Conservation (phyloP, 2,113 vertebrate genomes). For the Anhinga anhinga region DNA sequence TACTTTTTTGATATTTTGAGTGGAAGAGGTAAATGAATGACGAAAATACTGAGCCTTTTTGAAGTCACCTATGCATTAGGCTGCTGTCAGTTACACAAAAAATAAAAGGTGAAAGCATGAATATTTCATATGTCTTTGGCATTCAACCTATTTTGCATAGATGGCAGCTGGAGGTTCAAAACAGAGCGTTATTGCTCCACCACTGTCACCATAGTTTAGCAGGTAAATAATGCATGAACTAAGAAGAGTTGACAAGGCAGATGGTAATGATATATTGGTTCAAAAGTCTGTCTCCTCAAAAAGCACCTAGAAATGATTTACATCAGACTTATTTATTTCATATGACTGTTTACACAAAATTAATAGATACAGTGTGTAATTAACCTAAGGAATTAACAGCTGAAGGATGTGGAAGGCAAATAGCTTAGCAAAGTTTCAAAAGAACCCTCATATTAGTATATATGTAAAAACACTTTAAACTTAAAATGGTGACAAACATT, state of each 20-base stretch:
- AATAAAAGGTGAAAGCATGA: background rate
- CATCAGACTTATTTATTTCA: background rate
- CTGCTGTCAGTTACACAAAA: background rate
- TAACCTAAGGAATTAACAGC: background rate
- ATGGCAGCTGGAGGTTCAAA: slow-evolving; percentile 47
- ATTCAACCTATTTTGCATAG: slow-evolving; percentile 43
- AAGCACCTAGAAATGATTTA: background rate
- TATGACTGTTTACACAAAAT: background rate
- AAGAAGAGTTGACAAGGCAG: slow-evolving; percentile 45
- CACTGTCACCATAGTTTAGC: slow-evolving; percentile 18
- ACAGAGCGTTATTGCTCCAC: background rate
- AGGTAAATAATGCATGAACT: slow-evolving; percentile 63
- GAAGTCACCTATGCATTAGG: background rate
- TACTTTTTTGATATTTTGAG: background rate
- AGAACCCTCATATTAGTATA: too few species aligned
- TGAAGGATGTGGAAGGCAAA: background rate
- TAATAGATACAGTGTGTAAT: background rate
- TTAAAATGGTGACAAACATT: background rate
- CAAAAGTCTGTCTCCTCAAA: background rate
- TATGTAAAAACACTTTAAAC: background rate
- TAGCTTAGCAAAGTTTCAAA: background rate
- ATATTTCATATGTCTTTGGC: slow-evolving; percentile 54
- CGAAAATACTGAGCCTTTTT: background rate
- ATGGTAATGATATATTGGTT: slow-evolving; percentile 11
- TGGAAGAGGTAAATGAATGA: background rate